Conservation (phyloP, 2,113 vertebrate genomes). For the Choloepus hoffmanni region DNA sequence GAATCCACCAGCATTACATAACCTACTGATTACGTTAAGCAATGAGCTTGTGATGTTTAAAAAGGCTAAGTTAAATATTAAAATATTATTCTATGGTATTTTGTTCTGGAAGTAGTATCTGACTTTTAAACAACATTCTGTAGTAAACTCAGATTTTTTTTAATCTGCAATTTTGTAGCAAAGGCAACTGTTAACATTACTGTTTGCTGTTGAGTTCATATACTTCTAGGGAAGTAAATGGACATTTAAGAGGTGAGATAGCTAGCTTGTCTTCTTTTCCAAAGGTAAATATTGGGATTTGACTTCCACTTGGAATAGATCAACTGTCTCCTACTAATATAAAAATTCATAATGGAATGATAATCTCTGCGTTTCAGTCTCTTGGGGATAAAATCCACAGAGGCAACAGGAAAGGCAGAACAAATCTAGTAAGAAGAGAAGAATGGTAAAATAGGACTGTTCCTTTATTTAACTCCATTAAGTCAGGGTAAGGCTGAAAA, state of each 20-base stretch:
- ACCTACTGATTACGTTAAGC: background rate
- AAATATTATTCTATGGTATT: background rate
- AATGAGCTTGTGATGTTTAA: background rate
- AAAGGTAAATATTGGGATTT: background rate
- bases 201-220: background rate
- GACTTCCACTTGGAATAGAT: background rate
- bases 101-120: slow-evolving; percentile 10
- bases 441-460: background rate
- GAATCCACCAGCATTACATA: background rate
- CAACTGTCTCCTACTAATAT: background rate
- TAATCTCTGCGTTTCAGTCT: background rate
- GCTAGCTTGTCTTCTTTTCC: background rate
- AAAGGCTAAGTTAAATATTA: background rate
- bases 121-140: background rate
- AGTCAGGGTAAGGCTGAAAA: background rate
- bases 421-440: background rate
- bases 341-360: background rate
- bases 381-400: background rate
- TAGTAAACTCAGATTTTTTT: slow-evolving; percentile 3
- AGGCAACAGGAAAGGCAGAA: background rate
- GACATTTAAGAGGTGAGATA: background rate
- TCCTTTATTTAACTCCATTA: background rate
- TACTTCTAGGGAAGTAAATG: background rate
- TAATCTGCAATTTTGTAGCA: background rate
- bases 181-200: background rate